Evolutionary conservation across 1,140 invertebrate species (phyloP).

Genomic region (Lasaia peninsularis): DNA sequence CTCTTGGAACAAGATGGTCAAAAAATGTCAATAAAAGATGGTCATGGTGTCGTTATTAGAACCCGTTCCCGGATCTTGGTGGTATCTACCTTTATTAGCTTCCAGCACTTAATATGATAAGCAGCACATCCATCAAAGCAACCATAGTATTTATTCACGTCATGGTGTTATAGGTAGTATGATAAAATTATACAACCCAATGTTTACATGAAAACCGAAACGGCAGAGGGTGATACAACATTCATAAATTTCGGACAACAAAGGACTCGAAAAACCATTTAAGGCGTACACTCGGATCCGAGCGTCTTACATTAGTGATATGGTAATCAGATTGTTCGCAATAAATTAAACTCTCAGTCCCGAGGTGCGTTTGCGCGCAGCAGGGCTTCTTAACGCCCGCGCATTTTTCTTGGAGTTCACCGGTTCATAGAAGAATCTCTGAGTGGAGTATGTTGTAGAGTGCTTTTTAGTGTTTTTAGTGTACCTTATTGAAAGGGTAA

Average conservation of each 20-base stretch:
- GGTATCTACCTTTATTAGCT: too few species aligned
- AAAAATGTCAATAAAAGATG: too few species aligned
- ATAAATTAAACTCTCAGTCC: slow-evolving; percentile 67
- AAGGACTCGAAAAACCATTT: slow-evolving; percentile 69
- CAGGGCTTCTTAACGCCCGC: slow-evolving; percentile 57
- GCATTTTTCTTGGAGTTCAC: slow-evolving; percentile 32
- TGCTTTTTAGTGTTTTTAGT: neutral
- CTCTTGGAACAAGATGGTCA: too few species aligned
- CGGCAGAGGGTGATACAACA: slow-evolving; percentile 49
- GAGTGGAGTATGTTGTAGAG: neutral
- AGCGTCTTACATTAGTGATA: slow-evolving; percentile 69
- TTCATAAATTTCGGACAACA: slow-evolving; percentile 72
- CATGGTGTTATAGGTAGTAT: slow-evolving; percentile 2
- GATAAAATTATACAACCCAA: slow-evolving; percentile 32
- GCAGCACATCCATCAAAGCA: too few species aligned
- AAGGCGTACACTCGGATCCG: slow-evolving; percentile 60
- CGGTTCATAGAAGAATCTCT: slow-evolving; percentile 28
- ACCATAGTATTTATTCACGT: too few species aligned
- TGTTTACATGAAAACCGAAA: slow-evolving; percentile 49
- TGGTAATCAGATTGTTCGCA: slow-evolving; percentile 75
- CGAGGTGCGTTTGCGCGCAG: slow-evolving; percentile 43
- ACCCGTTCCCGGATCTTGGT: too few species aligned
- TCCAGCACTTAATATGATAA: too few species aligned
- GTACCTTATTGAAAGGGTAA: too few species aligned
- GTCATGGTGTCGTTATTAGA: too few species aligned